Evolutionary conservation across 2,113 vertebrate species (phyloP).

Genomic region (Merops nubicus): DNA sequence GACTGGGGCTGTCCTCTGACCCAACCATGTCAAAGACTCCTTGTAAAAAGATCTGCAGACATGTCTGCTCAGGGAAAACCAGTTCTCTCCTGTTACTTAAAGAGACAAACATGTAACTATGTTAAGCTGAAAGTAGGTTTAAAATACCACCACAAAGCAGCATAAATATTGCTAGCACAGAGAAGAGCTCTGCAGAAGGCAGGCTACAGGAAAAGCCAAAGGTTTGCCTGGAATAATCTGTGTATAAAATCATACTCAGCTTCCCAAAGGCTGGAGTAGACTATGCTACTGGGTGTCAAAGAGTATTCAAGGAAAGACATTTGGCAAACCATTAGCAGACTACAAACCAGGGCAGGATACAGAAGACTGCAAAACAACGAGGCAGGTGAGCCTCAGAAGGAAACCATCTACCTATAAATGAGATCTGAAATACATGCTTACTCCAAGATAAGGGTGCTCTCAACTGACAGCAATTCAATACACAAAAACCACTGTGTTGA

Average conservation of each 20-base stretch:
- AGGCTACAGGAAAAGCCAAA: neutral
- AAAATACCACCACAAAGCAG: conserved; percentile 11
- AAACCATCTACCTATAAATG: neutral
- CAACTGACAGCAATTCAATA: neutral
- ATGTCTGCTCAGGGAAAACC: neutral
- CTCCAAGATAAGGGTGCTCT: neutral
- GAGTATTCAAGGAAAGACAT: neutral
- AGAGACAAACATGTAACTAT: neutral
- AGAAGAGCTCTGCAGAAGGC: neutral
- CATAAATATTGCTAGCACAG: neutral
- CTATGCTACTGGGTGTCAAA: no score
- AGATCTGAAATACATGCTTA: neutral
- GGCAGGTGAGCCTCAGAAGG: neutral
- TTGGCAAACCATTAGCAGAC: neutral
- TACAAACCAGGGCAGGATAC: neutral
- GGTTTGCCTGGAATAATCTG: neutral
- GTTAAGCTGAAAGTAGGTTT: neutral
- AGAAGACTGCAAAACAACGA: neutral
- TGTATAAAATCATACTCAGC: neutral
- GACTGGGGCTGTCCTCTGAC: neutral
- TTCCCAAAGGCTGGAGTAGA: neutral
- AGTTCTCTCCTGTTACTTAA: neutral
- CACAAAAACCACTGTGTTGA: neutral
- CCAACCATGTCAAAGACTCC: neutral
- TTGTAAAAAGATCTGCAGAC: neutral